Evolutionary conservation across 2,797 vertebrate genomes (phyloP).

Genomic region (Enteromius trimaculatus): DNA sequence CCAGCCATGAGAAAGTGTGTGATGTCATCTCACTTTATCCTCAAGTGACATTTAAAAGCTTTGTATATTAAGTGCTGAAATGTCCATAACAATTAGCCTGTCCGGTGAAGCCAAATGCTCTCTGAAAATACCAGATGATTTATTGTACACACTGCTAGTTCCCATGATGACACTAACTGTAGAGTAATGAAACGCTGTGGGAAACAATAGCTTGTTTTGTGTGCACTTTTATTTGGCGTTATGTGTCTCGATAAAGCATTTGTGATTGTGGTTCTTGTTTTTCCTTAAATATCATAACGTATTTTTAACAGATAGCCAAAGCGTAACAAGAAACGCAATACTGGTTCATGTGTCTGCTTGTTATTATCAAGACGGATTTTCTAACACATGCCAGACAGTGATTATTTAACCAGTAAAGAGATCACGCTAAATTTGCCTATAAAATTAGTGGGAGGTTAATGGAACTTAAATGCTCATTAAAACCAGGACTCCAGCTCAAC

Average conservation of each 20-base stretch:
- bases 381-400: slow-evolving; percentile 32
- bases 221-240: not conserved
- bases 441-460: slow-evolving; percentile 35
- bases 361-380: slow-evolving; percentile 26
- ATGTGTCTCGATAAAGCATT: slow-evolving; percentile 5
- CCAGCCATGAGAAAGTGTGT: slow-evolving; percentile 38
- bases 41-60: slow-evolving; percentile 34
- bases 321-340: slow-evolving; percentile 2
- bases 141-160: slow-evolving; percentile 12
- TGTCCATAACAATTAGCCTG: slow-evolving; percentile 29
- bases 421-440: slow-evolving; percentile 21
- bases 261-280: not conserved
- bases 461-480: slow-evolving; percentile 41
- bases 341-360: slow-evolving; percentile 32
- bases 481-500: slow-evolving; percentile 39
- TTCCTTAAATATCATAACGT: not conserved
- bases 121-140: slow-evolving; percentile 32
- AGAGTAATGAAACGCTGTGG: slow-evolving; percentile 47
- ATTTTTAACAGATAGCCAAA: not conserved
- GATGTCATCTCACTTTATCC: slow-evolving; percentile 37
- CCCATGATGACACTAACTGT: slow-evolving; percentile 12
- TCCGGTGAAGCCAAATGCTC: not conserved
- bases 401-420: slow-evolving; percentile 51
- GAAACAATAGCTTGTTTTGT: slow-evolving; percentile 32
- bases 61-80: slow-evolving; percentile 37